Evolutionary conservation across 2,888 invertebrate genomes (phyloP).

Genomic region (Baronia brevicornis): DNA sequence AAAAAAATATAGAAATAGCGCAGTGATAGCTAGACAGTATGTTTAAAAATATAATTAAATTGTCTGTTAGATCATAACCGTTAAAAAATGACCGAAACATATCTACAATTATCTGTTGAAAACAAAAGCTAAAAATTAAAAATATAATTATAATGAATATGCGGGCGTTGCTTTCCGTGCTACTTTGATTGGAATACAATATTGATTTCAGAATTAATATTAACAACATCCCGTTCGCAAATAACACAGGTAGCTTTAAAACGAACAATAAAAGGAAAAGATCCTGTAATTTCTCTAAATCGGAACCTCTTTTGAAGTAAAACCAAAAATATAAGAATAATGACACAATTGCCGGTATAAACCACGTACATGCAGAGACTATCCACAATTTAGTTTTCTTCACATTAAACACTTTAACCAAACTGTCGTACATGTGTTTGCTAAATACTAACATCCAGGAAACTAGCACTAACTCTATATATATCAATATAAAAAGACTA

Average conservation of each 20-base stretch:
- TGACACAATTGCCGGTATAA: conserved; percentile 31
- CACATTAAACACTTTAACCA: conserved; percentile 46
- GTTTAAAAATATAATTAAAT: conserved; percentile 21
- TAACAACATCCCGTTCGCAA: conserved; percentile 41
- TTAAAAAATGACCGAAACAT: conserved; percentile 35
- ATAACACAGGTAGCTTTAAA: conserved; percentile 53
- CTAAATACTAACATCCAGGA: conserved; percentile 59
- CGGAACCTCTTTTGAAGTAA: conserved; percentile 18
- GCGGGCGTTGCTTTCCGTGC: conserved; percentile 31
- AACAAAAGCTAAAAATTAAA: conserved; percentile 50
- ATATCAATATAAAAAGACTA: conserved; percentile 31
- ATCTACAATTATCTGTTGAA: conserved; percentile 50
- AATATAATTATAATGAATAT: conserved; percentile 45
- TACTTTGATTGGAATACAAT: conserved; percentile 34
- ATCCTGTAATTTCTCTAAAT: conserved; percentile 9
- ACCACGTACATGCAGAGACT: conserved; percentile 42
- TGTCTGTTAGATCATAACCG: conserved; percentile 16
- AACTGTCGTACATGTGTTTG: conserved; percentile 46
- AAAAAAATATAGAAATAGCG: conserved; percentile 49
- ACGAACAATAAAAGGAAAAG: conserved; percentile 34
- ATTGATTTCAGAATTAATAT: conserved; percentile 40
- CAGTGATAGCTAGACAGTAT: conserved; percentile 45
- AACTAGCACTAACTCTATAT: conserved; percentile 45
- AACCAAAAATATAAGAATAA: conserved; percentile 24
- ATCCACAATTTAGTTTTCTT: conserved; percentile 31